These are phyloP conservation scores for Monochamus saltuarius DNA, from an alignment of 1,140 invertebrate species.

Conservation along the genomic window DNA sequence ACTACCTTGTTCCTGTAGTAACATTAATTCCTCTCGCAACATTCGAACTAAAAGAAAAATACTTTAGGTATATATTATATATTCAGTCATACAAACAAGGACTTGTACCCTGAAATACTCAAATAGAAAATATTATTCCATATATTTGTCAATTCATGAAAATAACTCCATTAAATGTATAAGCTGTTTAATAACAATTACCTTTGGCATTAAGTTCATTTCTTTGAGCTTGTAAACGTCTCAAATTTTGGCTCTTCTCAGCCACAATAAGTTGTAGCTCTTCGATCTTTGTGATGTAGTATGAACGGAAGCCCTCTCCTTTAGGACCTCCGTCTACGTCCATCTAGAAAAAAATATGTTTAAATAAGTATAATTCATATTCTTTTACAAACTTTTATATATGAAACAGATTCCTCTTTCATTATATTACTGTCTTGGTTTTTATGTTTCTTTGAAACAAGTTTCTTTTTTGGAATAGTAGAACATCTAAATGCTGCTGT, in stretches of 20 bases:
- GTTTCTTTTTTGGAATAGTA: constrained; percentile 14
- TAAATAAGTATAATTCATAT: too few species aligned
- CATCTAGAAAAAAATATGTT: constrained; percentile 65
- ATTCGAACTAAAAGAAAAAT: constrained; percentile 76
- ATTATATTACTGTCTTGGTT: constrained; percentile 17
- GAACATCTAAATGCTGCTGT: constrained; percentile 13
- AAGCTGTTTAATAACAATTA: constrained; percentile 43
- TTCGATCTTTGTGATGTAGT: constrained; percentile 97
- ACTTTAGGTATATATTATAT: not conserved
- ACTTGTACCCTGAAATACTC: constrained; percentile 2
- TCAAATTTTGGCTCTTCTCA: constrained; percentile 96
- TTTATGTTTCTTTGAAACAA: constrained; percentile 7
- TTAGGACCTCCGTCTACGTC: constrained; percentile 76
- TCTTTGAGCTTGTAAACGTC: constrained; percentile 95
- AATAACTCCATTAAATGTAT: too few species aligned
- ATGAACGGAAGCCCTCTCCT: constrained; percentile 88
- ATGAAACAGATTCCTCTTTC: constrained; percentile 14
- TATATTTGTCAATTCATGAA: not conserved
- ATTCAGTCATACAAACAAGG: not conserved
- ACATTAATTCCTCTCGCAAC: constrained; percentile 95
- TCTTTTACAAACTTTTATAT: constrained; percentile 7
- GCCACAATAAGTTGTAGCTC: constrained; percentile 93
- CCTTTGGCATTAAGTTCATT: constrained; percentile 99
- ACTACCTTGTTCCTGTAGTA: constrained; percentile 98
- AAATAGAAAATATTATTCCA: not conserved